phyloP scores from a whole-genome alignment of 1,140 invertebrate species.

The Microplitis demolitor region DNA sequence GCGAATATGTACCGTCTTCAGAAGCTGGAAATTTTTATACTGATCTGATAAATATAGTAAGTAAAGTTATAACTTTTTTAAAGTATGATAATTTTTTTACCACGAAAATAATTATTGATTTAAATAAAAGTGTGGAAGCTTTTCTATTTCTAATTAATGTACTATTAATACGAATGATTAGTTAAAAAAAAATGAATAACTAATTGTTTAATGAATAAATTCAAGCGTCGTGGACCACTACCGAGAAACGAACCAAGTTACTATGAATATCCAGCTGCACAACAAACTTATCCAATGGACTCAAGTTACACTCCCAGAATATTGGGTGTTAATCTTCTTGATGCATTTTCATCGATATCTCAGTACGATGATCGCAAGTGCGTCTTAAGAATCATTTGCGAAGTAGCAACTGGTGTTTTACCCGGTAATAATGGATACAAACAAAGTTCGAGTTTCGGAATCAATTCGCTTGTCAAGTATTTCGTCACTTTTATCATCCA shows the following conservation, averaged over 20 bases:
- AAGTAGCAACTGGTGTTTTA: conserved; percentile 70
- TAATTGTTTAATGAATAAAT: too few species aligned
- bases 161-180: too few species aligned
- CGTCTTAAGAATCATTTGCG: conserved; percentile 77
- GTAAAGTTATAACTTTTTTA: too few species aligned
- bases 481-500: conserved; percentile 38
- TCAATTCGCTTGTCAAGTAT: conserved; percentile 72
- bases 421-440: conserved; percentile 48
- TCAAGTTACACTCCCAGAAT: conserved; percentile 19
- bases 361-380: conserved; percentile 77
- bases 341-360: conserved; percentile 73
- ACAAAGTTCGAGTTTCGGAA: conserved; percentile 47
- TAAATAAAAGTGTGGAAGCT: too few species aligned
- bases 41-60: too few species aligned
- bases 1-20: not conserved
- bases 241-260: too few species aligned
- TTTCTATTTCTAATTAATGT: too few species aligned
- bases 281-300: not conserved
- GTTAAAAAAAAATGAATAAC: too few species aligned
- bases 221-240: not conserved
- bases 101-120: too few species aligned
- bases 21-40: not conserved
- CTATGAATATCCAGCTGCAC: not conserved
- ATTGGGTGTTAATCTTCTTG: conserved; percentile 51
- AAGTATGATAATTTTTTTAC: too few species aligned